Evolutionary conservation across 1,140 invertebrate genomes (phyloP).

Genomic region (Calephelis virginiensis): DNA sequence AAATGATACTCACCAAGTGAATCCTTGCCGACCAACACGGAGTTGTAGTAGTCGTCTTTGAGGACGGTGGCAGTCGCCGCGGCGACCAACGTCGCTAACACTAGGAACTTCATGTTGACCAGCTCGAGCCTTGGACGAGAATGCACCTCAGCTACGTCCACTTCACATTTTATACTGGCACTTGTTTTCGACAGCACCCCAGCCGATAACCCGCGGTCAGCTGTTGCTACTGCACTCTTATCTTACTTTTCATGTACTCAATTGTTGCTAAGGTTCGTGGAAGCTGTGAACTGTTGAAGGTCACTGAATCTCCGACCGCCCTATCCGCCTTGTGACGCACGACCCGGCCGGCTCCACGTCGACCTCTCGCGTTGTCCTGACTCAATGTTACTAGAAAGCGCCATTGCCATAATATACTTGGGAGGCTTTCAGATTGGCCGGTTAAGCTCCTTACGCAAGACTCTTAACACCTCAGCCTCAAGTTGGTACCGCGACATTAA

Average conservation of each 20-base stretch:
- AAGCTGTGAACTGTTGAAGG: neutral
- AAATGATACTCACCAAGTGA: constrained; percentile 43
- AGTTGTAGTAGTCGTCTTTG: constrained; percentile 39
- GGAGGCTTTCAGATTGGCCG: no score
- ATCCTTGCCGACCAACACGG: constrained; percentile 50
- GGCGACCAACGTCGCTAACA: constrained; percentile 50
- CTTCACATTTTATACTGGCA: constrained; percentile 45
- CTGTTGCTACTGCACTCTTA: constrained; percentile 17
- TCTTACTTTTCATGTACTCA: neutral
- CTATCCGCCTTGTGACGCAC: no score
- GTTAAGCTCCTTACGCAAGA: no score
- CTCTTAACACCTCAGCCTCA: no score
- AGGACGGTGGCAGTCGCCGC: constrained; percentile 48
- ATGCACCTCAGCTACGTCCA: constrained; percentile 28
- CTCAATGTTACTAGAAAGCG: no score
- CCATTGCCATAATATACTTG: no score
- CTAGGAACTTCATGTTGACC: constrained; percentile 50
- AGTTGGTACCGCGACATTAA: no score
- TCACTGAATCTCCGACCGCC: neutral
- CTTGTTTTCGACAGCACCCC: constrained; percentile 16
- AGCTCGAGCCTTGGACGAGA: constrained; percentile 22
- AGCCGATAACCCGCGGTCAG: constrained; percentile 11
- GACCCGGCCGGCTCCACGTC: no score
- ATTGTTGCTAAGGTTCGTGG: neutral
- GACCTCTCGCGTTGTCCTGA: no score